Evolutionary conservation across 92 coral and sea anemone species (phyloP), one percentile per base, ranked within the genome.

Genomic region (Epizoanthus illoricatus): DNA sequence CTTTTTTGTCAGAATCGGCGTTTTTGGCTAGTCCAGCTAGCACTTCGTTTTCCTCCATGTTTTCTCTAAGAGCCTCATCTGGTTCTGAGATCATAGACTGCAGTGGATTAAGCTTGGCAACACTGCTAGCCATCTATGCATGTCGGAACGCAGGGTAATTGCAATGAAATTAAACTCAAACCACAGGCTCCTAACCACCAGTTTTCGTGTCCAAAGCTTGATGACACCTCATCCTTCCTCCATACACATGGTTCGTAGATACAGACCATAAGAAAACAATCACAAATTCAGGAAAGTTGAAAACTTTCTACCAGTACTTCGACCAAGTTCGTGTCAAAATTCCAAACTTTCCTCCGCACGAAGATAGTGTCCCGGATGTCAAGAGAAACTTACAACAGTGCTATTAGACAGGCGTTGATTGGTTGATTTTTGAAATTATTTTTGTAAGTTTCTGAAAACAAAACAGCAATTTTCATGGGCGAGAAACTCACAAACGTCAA

Each of bases 101-200:
- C 87, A 89, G 90, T 85, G 92, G 89, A 90, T 90, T 91, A 84
- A 88, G 95, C 99, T 94, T 97, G 92, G 97, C 97, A 93, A 96
- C 98, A 96, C 97, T 89, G 84, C 94, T 87, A 84, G 94, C 94
- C 97, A 91, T 91, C 78, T 80, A 89, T 72, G 84, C 92, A 89
- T 89, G 84, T 80, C 89, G 86, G 89, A 88, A 85, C 91, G 90
- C 57, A 80, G 74, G 71, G 78, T 75, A 80, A 90, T 87, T 87
- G 93, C 90, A 72, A 71, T 74, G 78, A 86, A 86, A 89, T 80
- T 73, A 86, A 74, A 84, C 86, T 76, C 85, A 87, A 85, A 88
- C 96, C 91, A 74, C 91, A 80, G 80, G 81, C 85, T 84, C 86
- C 84, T 81, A 83, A 86, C 91, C 86, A 87, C 82, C 82, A 78